These are phyloP conservation scores for Alligator sinensis DNA, from an alignment of 2,113 vertebrate species.

Conservation along the genomic window DNA sequence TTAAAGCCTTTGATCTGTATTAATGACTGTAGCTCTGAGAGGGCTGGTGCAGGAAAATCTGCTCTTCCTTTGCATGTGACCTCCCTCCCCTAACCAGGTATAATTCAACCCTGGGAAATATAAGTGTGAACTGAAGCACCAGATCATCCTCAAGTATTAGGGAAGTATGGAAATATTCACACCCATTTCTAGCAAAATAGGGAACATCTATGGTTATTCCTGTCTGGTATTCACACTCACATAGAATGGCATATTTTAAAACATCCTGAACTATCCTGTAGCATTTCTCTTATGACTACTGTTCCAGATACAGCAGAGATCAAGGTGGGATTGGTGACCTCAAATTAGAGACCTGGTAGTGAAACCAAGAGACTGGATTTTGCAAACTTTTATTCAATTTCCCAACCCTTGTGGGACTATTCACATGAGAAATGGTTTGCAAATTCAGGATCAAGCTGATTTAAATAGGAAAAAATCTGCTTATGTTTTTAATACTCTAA, in stretches of 20 bases:
- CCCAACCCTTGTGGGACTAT: background rate
- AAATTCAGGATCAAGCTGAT: constrained; percentile 26
- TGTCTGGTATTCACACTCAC: background rate
- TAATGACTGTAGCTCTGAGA: background rate
- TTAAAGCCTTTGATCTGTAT: background rate
- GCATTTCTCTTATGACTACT: background rate
- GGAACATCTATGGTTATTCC: background rate
- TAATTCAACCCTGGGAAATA: too few relatives aligned
- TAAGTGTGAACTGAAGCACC: too few relatives aligned
- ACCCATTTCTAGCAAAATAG: background rate
- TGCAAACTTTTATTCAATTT: constrained; percentile 31
- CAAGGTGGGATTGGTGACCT: background rate
- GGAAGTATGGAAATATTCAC: rapidly evolving
- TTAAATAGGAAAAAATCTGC: constrained; percentile 42
- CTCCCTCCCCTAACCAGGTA: background rate
- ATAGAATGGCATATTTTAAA: background rate
- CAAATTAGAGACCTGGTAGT: constrained; percentile 31
- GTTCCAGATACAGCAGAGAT: background rate
- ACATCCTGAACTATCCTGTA: background rate
- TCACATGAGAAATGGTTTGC: constrained; percentile 39
- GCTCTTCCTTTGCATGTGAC: constrained; percentile 25
- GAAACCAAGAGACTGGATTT: constrained; percentile 32
- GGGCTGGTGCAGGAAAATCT: background rate
- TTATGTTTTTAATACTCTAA: constrained; percentile 43
- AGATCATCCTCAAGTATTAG: background rate